Base-by-base conservation (phyloP, 2,888 invertebrate species). In the Megalurothrips usitatus region DNA sequence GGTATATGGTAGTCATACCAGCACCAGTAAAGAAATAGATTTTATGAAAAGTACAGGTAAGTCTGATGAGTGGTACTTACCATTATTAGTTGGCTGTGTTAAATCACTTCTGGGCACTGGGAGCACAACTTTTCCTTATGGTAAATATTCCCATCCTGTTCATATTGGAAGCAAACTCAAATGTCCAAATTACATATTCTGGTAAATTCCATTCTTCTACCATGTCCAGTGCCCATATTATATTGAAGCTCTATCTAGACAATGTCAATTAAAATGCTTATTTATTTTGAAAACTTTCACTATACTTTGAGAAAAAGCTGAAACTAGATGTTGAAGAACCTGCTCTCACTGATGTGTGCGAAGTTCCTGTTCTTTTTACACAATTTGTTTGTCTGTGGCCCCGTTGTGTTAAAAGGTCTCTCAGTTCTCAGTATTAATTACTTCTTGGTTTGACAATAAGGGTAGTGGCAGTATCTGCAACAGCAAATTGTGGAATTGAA, bases 21-120 rank as follows among this genome's bases (percentile, higher is more conserved):
- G 23, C 68, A 26, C 68, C 34, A 26, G 23, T 75, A 75, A 75
- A 26, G 23, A 75, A 75, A 75, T 12, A 43, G 11, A 26, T 23
- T 75, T 75, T 26, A 75, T 23, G 23, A 12, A 75, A 75, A 75
- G 9, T 75, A 26, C 9, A 26, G 68, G 68, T 75, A 75, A 75
- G 68, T 75, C 68, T 75, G 68, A 75, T 26, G 68, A 23, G 68
- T 75, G 68, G 68, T 75, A 75, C 68, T 75, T 75, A 75, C 68
- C 68, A 26, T 12, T 12, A 1, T 75, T 75, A 75, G 68, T 26
- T 75, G 68, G 68, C 68, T 75, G 68, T 75, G 68, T 75, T 75
- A 58, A 58, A 23, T 75, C 23, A 12, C 23, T 12, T 75, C 26
- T 2, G 23, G 26, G 26, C 26, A 75, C 68, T 26, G 12, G 12